Evolutionary conservation across 2,888 invertebrate genomes (phyloP).

Genomic region (Eumerus sabulonum): DNA sequence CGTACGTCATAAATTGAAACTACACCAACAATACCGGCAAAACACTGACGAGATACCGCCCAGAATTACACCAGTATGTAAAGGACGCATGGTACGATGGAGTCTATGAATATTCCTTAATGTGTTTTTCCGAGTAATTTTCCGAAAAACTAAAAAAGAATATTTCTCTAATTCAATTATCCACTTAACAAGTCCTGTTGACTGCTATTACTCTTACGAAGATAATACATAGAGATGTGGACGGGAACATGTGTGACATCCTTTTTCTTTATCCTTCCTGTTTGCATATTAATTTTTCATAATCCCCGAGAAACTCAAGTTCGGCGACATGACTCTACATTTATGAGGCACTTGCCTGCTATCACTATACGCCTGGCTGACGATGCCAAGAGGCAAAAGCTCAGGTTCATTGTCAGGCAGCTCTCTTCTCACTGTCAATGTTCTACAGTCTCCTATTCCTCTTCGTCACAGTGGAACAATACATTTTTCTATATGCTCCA

Average conservation of each 20-base stretch:
- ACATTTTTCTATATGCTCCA: slow-evolving; percentile 41
- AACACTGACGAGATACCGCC: too few relatives aligned
- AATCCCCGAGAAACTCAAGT: slow-evolving; percentile 49
- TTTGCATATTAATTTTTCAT: slow-evolving; percentile 67
- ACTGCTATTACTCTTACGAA: slow-evolving; percentile 9
- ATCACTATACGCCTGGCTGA: slow-evolving; percentile 16
- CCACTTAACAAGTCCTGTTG: slow-evolving; percentile 46
- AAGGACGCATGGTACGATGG: too few relatives aligned
- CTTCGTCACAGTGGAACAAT: slow-evolving; percentile 45
- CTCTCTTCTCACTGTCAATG: slow-evolving; percentile 43
- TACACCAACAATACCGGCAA: too few relatives aligned
- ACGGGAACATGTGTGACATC: slow-evolving; percentile 51
- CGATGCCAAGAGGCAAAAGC: slow-evolving; percentile 7
- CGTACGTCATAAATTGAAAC: too few relatives aligned
- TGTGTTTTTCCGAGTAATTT: slow-evolving; percentile 8
- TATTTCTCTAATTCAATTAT: slow-evolving; percentile 59
- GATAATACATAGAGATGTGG: background rate
- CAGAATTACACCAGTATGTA: too few relatives aligned
- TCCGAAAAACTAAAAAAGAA: slow-evolving; percentile 18
- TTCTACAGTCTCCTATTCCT: background rate
- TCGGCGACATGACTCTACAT: slow-evolving; percentile 52
- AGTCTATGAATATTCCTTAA: background rate
- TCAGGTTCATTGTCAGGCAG: slow-evolving; percentile 48
- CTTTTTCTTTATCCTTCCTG: slow-evolving; percentile 57
- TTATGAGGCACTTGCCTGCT: slow-evolving; percentile 22